phyloP scores from a whole-genome alignment of 1,140 invertebrate genomes.

The Cepaea nemoralis region DNA sequence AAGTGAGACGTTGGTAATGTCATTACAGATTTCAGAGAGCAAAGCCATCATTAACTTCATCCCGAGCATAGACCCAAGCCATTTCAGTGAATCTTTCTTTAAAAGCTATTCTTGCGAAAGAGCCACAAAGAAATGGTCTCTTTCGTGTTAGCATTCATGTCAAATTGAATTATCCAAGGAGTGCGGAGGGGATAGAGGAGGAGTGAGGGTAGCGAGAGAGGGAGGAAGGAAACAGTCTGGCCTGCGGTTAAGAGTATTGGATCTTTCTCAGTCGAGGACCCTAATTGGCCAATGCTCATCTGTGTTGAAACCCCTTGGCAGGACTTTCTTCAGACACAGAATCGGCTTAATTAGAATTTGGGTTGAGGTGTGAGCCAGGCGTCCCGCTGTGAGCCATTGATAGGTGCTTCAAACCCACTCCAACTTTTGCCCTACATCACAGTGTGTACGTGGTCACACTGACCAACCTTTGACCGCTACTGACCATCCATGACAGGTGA shows the following conservation, averaged over 20 bases:
- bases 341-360: conserved; percentile 22
- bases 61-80: neutral
- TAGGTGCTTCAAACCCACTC: conserved; percentile 25
- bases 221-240: neutral
- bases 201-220: neutral
- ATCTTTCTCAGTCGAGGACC: conserved; percentile 12
- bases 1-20: conserved; percentile 28
- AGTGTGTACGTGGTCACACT: neutral
- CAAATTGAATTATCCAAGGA: conserved; percentile 18
- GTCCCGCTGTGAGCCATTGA: conserved; percentile 6
- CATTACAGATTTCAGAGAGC: conserved; percentile 13
- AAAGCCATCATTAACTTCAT: conserved; percentile 31
- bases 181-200: neutral
- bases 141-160: neutral
- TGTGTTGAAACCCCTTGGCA: neutral
- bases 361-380: neutral
- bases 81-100: neutral
- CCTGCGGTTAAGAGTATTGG: conserved; percentile 7
- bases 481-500: conserved; percentile 31
- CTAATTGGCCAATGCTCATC: conserved; percentile 17
- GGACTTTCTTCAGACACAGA: neutral
- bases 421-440: neutral
- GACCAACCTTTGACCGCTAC: conserved; percentile 21
- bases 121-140: neutral
- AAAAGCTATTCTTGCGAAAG: neutral